These are phyloP conservation scores for Dipus sagitta DNA, from an alignment of 2,797 vertebrate genomes.

Conservation along the genomic window DNA sequence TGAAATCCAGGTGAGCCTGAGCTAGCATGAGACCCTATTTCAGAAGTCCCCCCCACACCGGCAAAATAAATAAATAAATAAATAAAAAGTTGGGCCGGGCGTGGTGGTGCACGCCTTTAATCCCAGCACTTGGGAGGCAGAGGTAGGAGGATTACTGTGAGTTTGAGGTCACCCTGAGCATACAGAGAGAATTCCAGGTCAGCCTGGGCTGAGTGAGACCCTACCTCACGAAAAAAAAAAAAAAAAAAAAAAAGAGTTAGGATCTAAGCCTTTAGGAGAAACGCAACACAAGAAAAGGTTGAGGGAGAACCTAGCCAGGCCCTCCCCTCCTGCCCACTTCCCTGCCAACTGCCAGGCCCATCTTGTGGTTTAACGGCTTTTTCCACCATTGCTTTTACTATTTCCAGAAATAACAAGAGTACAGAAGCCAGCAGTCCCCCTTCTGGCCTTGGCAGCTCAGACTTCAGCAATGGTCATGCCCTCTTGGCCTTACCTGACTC, in stretches of 20 bases:
- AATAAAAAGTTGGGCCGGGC: too few relatives aligned
- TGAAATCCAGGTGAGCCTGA: too few relatives aligned
- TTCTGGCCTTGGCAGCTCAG: neutral
- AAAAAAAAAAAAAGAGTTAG: neutral
- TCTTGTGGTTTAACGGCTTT: constrained; percentile 65
- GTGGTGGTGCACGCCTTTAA: too few relatives aligned
- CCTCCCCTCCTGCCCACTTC: constrained; percentile 69
- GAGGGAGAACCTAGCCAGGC: neutral
- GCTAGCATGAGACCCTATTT: too few relatives aligned
- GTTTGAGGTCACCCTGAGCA: too few relatives aligned
- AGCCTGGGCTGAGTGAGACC: too few relatives aligned
- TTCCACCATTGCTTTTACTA: constrained; percentile 59
- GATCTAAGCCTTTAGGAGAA: constrained; percentile 59
- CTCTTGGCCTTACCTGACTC: neutral
- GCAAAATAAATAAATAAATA: too few relatives aligned
- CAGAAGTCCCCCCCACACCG: too few relatives aligned
- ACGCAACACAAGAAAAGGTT: neutral
- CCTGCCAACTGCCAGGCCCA: constrained; percentile 69
- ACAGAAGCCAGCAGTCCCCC: neutral
- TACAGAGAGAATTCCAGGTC: too few relatives aligned
- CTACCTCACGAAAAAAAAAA: too few relatives aligned
- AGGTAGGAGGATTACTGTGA: too few relatives aligned
- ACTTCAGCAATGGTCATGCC: neutral
- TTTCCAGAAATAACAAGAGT: constrained; percentile 50
- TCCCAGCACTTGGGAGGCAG: too few relatives aligned